Evolutionary conservation across 2,888 invertebrate species (phyloP), one percentile per base, ranked within the genome.

Genomic region (Linnaemya vulpina): DNA sequence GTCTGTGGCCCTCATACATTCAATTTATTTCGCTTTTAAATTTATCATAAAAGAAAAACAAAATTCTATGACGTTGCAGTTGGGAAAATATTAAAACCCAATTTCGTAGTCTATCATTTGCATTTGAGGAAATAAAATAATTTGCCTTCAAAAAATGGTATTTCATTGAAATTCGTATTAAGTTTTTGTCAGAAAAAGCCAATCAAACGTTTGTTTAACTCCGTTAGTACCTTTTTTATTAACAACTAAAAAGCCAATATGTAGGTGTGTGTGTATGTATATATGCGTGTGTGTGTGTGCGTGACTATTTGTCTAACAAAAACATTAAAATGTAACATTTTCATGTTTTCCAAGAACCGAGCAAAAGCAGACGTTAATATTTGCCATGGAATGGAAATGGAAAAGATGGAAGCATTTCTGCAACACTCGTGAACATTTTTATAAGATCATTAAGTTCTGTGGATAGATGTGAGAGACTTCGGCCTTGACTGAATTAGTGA

Each of bases 121-220:
- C 30, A 30, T 30, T 30, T 30, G 5, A 30, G 2, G 30, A 40
- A 11, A 40, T 7, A 11, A 43, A 9, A 46, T 35, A 4, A 8
- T 55, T n/a, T n/a, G 11, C 30, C 58, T 17, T 40, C 17, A 1
- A 22, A 58, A 55, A 77, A 62, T 25, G 51, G 0, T 38, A 25
- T 46, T 51, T 53, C 46, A 62, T 62, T 70, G 22, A 77, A 70
- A 40, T 68, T 13, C 10, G 68, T 35, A 35, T 35, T 22, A 60
- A 38, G 15, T 46, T 46, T 46, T n/a, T n/a, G n/a, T n/a, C n/a
- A n/a, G 46, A 60, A 60, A 73, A 51, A 60, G 15, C 49, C 60
- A 60, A 68, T 68, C 58, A 77, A 49, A 76, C 15, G 38, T 63
- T 13, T 30, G 30, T 30, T 30, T 30, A 30, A 30, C 30, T 30